Percentiles rank a stretch among this genome's conserved stretches.
These are phyloP conservation scores for Parauchenoglanis ngamensis DNA, from an alignment of 2,797 vertebrate genomes.

Conservation along the genomic window DNA sequence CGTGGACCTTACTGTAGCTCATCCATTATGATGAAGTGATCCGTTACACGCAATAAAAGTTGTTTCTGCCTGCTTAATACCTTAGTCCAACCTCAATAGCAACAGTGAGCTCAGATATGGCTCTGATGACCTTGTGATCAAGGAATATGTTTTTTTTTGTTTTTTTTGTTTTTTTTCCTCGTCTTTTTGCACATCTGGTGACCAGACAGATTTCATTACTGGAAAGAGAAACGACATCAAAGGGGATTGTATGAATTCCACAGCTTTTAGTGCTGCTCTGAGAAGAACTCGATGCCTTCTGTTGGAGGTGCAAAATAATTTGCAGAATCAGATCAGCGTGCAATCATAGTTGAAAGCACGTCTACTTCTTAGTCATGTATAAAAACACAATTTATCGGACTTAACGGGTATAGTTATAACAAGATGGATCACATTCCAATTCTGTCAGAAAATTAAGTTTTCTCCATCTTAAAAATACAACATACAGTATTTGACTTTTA, in stretches of 20 bases:
- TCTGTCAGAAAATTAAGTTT: background rate
- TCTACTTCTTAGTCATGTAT: background rate
- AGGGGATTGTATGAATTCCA: constrained; percentile 21
- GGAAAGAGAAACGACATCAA: constrained; percentile 20
- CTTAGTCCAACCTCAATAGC: background rate
- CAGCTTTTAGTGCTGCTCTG: background rate
- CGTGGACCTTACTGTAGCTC: background rate
- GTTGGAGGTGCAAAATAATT: constrained; percentile 18
- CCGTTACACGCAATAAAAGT: background rate
- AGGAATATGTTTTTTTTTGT: background rate
- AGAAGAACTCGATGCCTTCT: constrained; percentile 8
- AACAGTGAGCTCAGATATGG: background rate
- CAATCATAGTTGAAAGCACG: too few relatives aligned
- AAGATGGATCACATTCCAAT: background rate
- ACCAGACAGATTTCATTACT: constrained; percentile 19
- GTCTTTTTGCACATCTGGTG: constrained; percentile 18
- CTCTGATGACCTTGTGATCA: constrained; percentile 13
- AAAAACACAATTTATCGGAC: background rate
- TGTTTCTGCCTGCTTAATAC: background rate
- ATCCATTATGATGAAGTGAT: background rate
- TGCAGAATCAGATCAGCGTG: constrained; percentile 2
- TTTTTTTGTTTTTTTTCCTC: background rate
- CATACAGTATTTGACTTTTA: background rate
- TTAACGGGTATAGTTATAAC: background rate
- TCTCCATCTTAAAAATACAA: background rate